Evolutionary conservation across 2,888 invertebrate genomes (phyloP).

Genomic region (Cylindroiulus punctatus): DNA sequence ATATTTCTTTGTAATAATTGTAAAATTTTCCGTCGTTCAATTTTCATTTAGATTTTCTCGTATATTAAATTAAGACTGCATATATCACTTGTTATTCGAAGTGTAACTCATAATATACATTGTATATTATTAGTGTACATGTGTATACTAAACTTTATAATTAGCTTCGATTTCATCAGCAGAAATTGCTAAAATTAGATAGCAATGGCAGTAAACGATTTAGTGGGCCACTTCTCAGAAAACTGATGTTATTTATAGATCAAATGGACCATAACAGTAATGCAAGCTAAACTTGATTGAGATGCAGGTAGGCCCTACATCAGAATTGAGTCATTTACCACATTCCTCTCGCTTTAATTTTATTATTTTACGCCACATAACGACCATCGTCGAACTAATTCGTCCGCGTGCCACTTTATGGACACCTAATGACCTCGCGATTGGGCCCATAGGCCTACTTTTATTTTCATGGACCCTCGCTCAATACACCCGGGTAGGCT

Average conservation of each 20-base stretch:
- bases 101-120: too few relatives aligned
- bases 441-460: constrained; percentile 12
- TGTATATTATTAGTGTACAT: too few relatives aligned
- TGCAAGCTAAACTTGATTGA: not conserved
- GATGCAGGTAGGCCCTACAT: not conserved
- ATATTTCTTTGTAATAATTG: too few relatives aligned
- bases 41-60: too few relatives aligned
- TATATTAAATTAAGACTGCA: too few relatives aligned
- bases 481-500: not conserved
- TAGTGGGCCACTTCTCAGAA: too few relatives aligned
- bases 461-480: constrained; percentile 23
- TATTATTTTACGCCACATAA: constrained; percentile 39
- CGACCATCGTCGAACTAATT: constrained; percentile 43
- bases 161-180: too few relatives aligned
- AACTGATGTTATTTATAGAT: not conserved
- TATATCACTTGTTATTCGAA: too few relatives aligned
- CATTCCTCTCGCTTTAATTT: not conserved
- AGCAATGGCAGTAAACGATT: too few relatives aligned
- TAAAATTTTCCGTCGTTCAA: too few relatives aligned
- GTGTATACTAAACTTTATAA: too few relatives aligned
- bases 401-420: constrained; percentile 44
- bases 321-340: constrained; percentile 12
- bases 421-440: constrained; percentile 37
- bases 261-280: not conserved
- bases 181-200: too few relatives aligned